phyloP scores from a whole-genome alignment of 2,113 vertebrate species.

The Gnathonemus longibarbis region DNA sequence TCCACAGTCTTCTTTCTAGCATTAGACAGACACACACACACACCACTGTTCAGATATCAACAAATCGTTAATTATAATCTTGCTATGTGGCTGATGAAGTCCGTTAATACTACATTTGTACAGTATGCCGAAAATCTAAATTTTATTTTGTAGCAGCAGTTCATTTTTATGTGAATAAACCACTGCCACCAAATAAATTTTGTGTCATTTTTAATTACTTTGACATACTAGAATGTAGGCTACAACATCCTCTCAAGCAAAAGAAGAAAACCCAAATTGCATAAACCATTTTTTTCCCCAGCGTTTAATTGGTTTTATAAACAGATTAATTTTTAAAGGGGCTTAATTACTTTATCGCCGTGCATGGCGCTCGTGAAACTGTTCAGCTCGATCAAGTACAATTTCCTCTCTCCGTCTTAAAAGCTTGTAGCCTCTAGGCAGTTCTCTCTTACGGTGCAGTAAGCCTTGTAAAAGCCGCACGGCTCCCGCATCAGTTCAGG shows the following conservation, averaged over 20 bases:
- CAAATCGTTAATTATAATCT: neutral
- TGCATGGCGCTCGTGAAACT: slow-evolving; percentile 15
- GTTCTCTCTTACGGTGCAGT: slow-evolving; percentile 2
- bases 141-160: neutral
- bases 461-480: slow-evolving; percentile 14
- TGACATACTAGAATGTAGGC: slow-evolving; percentile 14
- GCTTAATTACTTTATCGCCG: slow-evolving; percentile 24
- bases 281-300: slow-evolving; percentile 4
- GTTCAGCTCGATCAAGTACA: slow-evolving; percentile 22
- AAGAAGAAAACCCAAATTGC: slow-evolving; percentile 16
- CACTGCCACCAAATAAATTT: neutral
- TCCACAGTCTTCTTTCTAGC: neutral
- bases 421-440: slow-evolving; percentile 20
- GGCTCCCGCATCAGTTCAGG: neutral
- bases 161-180: slow-evolving; percentile 5
- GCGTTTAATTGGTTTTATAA: slow-evolving; percentile 30
- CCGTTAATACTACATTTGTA: neutral
- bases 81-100: neutral
- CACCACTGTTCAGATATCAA: neutral
- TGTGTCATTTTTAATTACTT: slow-evolving; percentile 22
- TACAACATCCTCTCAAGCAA: slow-evolving; percentile 20
- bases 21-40: neutral
- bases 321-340: slow-evolving; percentile 28
- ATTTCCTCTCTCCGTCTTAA: slow-evolving; percentile 18
- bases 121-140: neutral